Percentiles rank a stretch among this genome's conserved stretches.
Conservation (phyloP, 2,888 invertebrate species). For the Charanyca ferruginea region DNA sequence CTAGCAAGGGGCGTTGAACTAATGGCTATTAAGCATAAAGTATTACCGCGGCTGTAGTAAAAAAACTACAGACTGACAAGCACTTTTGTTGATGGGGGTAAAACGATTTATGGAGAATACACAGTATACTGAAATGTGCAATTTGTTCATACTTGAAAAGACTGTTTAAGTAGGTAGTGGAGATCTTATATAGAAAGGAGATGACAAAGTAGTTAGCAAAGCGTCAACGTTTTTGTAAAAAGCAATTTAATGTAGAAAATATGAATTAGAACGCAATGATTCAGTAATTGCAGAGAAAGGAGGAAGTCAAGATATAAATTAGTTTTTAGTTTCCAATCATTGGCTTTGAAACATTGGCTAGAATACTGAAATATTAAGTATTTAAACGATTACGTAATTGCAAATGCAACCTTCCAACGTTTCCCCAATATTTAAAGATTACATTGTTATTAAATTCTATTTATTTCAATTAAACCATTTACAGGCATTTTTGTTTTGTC, state of each 20-base stretch:
- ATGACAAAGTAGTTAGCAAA: constrained; percentile 26
- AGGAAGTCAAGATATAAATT: constrained; percentile 29
- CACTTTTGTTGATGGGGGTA: constrained; percentile 38
- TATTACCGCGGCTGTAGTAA: constrained; percentile 58
- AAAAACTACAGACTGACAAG: constrained; percentile 59
- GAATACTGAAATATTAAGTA: neutral
- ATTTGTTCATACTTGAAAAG: constrained; percentile 6
- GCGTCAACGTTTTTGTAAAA: constrained; percentile 15
- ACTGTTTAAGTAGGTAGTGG: neutral
- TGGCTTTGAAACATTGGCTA: constrained; percentile 6
- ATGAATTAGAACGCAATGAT: constrained; percentile 26
- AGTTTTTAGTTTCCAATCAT: constrained; percentile 27
- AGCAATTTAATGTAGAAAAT: constrained; percentile 19
- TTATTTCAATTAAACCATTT: too few relatives aligned
- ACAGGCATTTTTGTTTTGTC: too few relatives aligned
- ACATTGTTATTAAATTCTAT: too few relatives aligned
- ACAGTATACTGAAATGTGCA: neutral
- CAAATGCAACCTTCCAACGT: neutral
- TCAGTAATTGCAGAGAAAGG: constrained; percentile 30
- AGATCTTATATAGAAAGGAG: neutral
- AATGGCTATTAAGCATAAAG: constrained; percentile 65
- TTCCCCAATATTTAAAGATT: too few relatives aligned
- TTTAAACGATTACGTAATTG: neutral
- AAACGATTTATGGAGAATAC: constrained; percentile 48
- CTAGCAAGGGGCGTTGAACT: constrained; percentile 67